Evolutionary conservation across 92 coral and sea anemone species (phyloP).

Genomic region (Heliopora coerulea): DNA sequence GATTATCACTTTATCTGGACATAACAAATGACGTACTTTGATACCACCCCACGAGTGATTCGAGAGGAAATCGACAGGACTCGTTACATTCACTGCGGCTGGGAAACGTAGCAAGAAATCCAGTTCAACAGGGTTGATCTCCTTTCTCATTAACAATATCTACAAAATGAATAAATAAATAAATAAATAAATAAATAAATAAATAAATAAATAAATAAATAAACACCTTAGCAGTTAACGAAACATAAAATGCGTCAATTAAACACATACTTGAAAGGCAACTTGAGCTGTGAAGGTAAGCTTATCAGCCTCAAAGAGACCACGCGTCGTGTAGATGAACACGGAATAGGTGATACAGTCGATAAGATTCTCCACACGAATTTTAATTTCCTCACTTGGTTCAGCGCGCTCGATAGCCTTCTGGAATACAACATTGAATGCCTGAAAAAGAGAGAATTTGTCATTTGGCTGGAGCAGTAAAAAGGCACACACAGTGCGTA

Average conservation of each 20-base stretch:
- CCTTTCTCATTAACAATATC: constrained; percentile 95
- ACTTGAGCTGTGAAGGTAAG: constrained; percentile 98
- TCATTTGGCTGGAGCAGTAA: too few species aligned
- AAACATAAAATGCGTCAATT: background rate
- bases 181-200: too few species aligned
- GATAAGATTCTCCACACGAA: constrained; percentile 86
- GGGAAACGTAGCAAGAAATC: constrained; percentile 99
- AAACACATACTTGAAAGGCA: constrained; percentile 81
- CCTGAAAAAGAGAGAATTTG: constrained; percentile 52
- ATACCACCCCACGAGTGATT: constrained; percentile 99
- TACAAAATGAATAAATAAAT: constrained; percentile 27
- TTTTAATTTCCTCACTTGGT: constrained; percentile 88
- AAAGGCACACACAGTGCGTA: too few species aligned
- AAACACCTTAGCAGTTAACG: too few species aligned
- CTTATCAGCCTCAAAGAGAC: constrained; percentile 97
- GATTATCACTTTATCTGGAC: background rate
- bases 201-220: too few species aligned
- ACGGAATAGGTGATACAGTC: constrained; percentile 98
- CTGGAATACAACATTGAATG: constrained; percentile 97
- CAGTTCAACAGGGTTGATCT: constrained; percentile 84
- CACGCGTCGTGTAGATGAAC: constrained; percentile 93
- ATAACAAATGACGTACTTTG: constrained; percentile 56
- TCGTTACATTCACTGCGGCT: constrained; percentile 91
- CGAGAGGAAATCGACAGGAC: constrained; percentile 94
- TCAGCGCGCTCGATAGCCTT: constrained; percentile 94